Base-by-base conservation (phyloP, 2,113 vertebrate species). In the Platysternon megacephalum region DNA sequence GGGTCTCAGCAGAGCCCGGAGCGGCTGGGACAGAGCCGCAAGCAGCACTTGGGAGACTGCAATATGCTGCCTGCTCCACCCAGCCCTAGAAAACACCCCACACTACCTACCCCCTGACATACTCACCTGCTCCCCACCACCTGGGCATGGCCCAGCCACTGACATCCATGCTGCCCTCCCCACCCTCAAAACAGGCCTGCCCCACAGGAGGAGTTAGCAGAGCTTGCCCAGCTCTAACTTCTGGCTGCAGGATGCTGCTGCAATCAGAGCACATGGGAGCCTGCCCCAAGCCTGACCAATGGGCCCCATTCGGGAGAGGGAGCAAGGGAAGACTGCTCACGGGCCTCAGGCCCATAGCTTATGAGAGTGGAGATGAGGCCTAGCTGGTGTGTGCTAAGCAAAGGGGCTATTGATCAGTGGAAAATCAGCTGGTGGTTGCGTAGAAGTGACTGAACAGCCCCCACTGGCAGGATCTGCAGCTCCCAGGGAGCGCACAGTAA, bases 361-460 rank as follows among this genome's bases (percentile, higher is more conserved):
- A 21, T 42, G 83, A 85, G 49, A 65, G n/a, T 29, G 94, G 48
- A 84, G 55, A 42, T 46, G 87, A 88, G 91, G 81, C 72, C 39
- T 79, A 49, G 79, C 12, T 92, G 91, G 79, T 0, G 1, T 39
- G 52, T n/a, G 42, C 82, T 61, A 84, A 86, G 83, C 52, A 82
- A 91, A 94, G 49, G 2, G 13, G 65, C 94, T 93, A 98, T 98
- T 91, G 98, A 98, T 98, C 96, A 86, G 93, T 98, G 98, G 98
- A 98, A 98, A 98, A 98, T 95, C 89, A 96, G 94, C 82, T 29
- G 11, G 95, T 95, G 74, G 86, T 85, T 97, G 86, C 95, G 87
- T n/a, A 87, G 95, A 94, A 96, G 79, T 74, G 90, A 97, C 92
- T 94, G 79, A 90, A 79, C 78, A 96, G 58, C 78, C 80, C 44